phyloP scores from a whole-genome alignment of 30 jellyfish, hydroid and myxozoan species.

The Aurelia aurita region DNA sequence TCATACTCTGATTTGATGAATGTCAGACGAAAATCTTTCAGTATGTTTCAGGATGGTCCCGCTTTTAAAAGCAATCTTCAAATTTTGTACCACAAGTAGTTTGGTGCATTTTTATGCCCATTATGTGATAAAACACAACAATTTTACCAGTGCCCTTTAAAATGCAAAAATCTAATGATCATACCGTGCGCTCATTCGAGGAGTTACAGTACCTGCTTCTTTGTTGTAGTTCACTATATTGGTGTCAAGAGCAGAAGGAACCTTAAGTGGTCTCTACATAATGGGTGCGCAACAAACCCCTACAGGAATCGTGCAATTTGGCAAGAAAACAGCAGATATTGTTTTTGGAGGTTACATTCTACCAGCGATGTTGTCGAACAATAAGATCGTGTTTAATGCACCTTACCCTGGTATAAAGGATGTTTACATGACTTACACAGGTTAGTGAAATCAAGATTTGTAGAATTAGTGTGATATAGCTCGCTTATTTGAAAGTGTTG shows the following conservation, averaged over 20 bases:
- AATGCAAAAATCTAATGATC: no score
- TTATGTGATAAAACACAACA: no score
- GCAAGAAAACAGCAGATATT: constrained; percentile 41
- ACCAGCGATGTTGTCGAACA: constrained; percentile 37
- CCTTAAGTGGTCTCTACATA: constrained; percentile 39
- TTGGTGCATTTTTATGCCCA: no score
- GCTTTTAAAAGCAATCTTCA: no score
- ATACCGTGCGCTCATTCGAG: neutral
- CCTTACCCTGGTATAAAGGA: constrained; percentile 35
- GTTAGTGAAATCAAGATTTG: neutral
- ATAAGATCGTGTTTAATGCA: constrained; percentile 40
- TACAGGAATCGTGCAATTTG: constrained; percentile 57
- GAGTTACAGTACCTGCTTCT: neutral
- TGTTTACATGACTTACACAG: constrained; percentile 32
- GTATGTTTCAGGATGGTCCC: no score
- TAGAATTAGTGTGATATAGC: no score
- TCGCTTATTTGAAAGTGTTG: no score
- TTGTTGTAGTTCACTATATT: constrained; percentile 27
- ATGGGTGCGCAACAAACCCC: constrained; percentile 52
- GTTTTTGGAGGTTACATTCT: constrained; percentile 47
- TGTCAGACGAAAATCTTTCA: no score
- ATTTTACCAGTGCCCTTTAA: no score
- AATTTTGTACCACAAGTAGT: no score
- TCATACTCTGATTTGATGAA: no score
- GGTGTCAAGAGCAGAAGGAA: constrained; percentile 33